Evolutionary conservation across 37 sponge, comb jelly and placozoan genomes (phyloP).

Genomic region (Cladorhizidae sp.): DNA sequence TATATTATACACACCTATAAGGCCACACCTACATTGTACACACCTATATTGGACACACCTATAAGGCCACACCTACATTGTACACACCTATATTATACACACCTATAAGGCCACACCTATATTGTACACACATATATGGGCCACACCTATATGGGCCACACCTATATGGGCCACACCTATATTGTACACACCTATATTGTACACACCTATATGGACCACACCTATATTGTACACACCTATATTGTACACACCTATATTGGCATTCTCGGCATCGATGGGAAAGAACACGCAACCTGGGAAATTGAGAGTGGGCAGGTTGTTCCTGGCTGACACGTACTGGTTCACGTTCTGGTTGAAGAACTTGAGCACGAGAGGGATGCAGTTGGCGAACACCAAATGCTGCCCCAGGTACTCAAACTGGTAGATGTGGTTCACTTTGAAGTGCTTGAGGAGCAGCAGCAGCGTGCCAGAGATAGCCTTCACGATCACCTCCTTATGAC

Average conservation of each 20-base stretch:
- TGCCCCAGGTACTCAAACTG: constrained; percentile 97
- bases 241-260: constrained; percentile 2
- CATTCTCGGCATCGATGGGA: constrained; percentile 32
- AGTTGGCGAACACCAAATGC: constrained; percentile 96
- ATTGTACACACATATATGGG: too few species aligned
- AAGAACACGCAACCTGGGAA: constrained; percentile 77
- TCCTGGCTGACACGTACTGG: constrained; percentile 81
- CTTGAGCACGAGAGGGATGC: constrained; percentile 93
- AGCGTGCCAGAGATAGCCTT: constrained; percentile 93
- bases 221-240: too few species aligned
- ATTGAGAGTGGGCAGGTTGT: constrained; percentile 69
- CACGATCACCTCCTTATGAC: constrained; percentile 97
- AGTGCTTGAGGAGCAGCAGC: constrained; percentile 92
- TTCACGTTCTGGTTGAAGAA: constrained; percentile 91
- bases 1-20: too few species aligned
- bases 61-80: too few species aligned
- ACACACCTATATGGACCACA: too few species aligned
- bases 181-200: too few species aligned
- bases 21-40: too few species aligned
- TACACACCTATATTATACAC: too few species aligned
- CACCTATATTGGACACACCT: too few species aligned
- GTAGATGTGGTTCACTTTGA: constrained; percentile 91
- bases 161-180: too few species aligned
- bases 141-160: too few species aligned
- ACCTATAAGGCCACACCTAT: too few species aligned